A percentile compares a stretch with the other conserved stretches of the same genome.
These are phyloP conservation scores for Hydrotaea cyrtoneurina DNA, from an alignment of 2,888 invertebrate genomes.

Conservation along the genomic window DNA sequence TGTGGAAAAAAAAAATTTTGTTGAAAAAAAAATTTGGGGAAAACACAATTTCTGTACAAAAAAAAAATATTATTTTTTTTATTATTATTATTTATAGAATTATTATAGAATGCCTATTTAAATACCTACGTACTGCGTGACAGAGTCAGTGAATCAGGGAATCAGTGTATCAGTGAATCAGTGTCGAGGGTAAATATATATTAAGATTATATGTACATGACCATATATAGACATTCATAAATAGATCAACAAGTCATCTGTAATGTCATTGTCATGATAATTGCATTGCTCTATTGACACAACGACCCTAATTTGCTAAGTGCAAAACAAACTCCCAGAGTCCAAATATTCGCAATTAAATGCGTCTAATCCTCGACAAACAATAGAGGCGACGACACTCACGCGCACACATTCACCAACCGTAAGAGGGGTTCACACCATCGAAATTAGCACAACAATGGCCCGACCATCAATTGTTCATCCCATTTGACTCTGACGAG, in stretches of 20 bases:
- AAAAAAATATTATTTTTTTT: too few species aligned
- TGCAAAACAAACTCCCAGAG: slow-evolving; percentile 40
- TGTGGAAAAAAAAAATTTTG: too few species aligned
- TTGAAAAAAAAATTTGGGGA: too few species aligned
- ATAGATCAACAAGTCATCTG: slow-evolving; percentile 15
- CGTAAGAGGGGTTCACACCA: slow-evolving; percentile 25
- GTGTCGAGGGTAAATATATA: too few species aligned
- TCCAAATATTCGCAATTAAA: slow-evolving; percentile 51
- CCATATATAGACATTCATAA: too few species aligned
- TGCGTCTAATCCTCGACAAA: slow-evolving; percentile 57
- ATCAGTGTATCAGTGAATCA: too few species aligned
- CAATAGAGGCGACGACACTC: slow-evolving; percentile 37
- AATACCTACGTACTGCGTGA: too few species aligned
- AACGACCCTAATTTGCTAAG: slow-evolving; percentile 57
- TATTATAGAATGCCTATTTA: too few species aligned
- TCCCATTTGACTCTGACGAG: slow-evolving; percentile 19
- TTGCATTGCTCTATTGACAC: slow-evolving; percentile 16
- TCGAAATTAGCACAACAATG: slow-evolving; percentile 32
- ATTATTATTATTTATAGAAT: too few species aligned
- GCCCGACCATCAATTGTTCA: slow-evolving; percentile 9
- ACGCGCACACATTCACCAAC: background rate
- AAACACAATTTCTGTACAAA: too few species aligned
- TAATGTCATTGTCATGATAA: background rate
- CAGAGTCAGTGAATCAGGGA: too few species aligned
- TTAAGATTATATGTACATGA: too few species aligned